Evolutionary conservation across 2,888 invertebrate species (phyloP), one percentile per base, ranked within the genome.

Genomic region (Ephialtes manifestator): DNA sequence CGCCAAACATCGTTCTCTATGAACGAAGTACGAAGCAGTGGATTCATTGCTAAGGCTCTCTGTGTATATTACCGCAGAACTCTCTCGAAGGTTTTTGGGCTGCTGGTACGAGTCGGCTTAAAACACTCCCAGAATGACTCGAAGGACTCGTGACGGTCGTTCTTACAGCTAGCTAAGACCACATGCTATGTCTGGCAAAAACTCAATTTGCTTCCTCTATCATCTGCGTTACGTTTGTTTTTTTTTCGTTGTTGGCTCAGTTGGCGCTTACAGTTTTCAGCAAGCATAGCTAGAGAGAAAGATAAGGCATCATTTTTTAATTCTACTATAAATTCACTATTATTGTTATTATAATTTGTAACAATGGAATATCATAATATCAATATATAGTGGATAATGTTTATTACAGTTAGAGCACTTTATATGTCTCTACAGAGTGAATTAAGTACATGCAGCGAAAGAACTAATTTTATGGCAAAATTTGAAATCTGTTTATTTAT

Each of bases 81-180:
- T 70, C 39, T 70, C 31, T 13, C 58, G 70, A 58, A 60, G 78
- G 78, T 78, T 78, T 70, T 68, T 78, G 31, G 58, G 78, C 18
- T 18, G 39, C 35, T 4, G 65, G 18, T 63, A 43, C 43, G 28
- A 39, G 58, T 4, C 18, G 28, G 48, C 31, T 18, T n/a, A 63
- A 75, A 48, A 74, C n/a, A 60, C 28, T 18, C 24, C 74, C 60
- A 74, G 74, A 24, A 63, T 31, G 5, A 58, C 46, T 28, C 28
- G 39, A 18, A 18, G 28, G 46, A 35, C 51, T 5, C 70, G 28
- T 20, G 24, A 35, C 63, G 65, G 13, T 65, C 7, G 65, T 28
- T 35, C 67, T 74, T 18, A n/a, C 48, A 48, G 31, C 48, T 39
- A 39, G 39, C 39, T 31, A 35, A 51, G 31, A 7, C 55, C 68